phyloP scores from a whole-genome alignment of 2,888 invertebrate genomes.

The Melolontha melolontha region DNA sequence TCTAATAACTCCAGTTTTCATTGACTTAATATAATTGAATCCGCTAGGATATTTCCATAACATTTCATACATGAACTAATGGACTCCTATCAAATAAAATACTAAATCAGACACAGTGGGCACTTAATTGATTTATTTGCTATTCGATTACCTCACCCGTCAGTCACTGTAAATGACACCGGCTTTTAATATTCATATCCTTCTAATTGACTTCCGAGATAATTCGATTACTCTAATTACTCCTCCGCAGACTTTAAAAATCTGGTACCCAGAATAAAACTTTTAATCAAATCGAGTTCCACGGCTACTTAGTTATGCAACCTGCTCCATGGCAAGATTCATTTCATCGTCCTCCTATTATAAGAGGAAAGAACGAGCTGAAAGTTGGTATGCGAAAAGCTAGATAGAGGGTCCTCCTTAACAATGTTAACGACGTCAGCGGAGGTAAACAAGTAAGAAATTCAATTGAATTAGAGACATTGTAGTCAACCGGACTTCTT shows the following conservation, averaged over 20 bases:
- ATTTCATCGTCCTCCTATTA: slow-evolving; percentile 6
- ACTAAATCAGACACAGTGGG: slow-evolving; percentile 3
- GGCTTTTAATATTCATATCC: slow-evolving; percentile 63
- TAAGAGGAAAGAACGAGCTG: slow-evolving; percentile 11
- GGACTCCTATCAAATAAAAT: background rate
- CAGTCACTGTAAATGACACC: slow-evolving; percentile 50
- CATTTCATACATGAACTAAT: background rate
- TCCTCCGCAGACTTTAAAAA: slow-evolving; percentile 58
- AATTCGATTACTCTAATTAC: slow-evolving; percentile 63
- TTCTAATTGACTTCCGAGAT: slow-evolving; percentile 61
- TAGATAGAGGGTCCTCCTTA: slow-evolving; percentile 54
- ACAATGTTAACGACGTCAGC: slow-evolving; percentile 56
- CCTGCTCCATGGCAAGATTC: slow-evolving; percentile 21
- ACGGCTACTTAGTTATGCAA: slow-evolving; percentile 30
- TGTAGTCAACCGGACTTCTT: slow-evolving; percentile 34
- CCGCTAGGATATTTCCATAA: background rate
- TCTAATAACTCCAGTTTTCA: too few relatives aligned
- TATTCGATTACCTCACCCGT: slow-evolving; percentile 31
- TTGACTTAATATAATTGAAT: background rate
- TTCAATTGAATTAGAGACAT: slow-evolving; percentile 52
- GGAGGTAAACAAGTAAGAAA: slow-evolving; percentile 59
- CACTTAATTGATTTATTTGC: slow-evolving; percentile 39
- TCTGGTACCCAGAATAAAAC: slow-evolving; percentile 59
- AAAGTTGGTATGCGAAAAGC: slow-evolving; percentile 17
- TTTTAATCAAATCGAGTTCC: slow-evolving; percentile 60